These are phyloP conservation scores for Gambusia holbrooki DNA, from an alignment of 2,113 vertebrate genomes.

Conservation along the genomic window DNA sequence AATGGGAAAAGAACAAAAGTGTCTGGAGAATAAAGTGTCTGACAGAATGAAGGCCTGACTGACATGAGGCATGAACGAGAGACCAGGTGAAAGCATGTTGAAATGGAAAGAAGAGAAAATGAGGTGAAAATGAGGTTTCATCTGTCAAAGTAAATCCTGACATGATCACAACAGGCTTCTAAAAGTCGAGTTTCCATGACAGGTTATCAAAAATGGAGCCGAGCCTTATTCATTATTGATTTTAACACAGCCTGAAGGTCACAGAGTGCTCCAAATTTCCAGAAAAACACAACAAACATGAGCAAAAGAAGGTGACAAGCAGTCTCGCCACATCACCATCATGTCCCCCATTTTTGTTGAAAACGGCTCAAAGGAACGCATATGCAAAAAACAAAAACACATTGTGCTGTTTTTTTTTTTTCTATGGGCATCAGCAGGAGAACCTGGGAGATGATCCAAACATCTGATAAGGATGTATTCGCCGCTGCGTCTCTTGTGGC, in stretches of 20 bases:
- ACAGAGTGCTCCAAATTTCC: neutral
- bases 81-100: constrained; percentile 23
- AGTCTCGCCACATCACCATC: neutral
- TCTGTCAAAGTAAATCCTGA: constrained; percentile 8
- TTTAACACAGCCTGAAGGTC: neutral
- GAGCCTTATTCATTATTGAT: constrained; percentile 3
- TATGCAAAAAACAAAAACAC: constrained; percentile 13
- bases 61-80: constrained; percentile 4
- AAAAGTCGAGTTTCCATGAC: neutral
- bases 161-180: neutral
- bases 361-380: constrained; percentile 3
- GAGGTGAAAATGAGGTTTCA: neutral
- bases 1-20: constrained; percentile 25
- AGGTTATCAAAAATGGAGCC: neutral
- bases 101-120: constrained; percentile 2
- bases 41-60: constrained; percentile 40
- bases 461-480: constrained; percentile 57
- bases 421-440: constrained; percentile 3
- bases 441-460: constrained; percentile 35
- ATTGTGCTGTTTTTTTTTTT: constrained; percentile 5
- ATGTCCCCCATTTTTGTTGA: neutral
- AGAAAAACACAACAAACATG: neutral
- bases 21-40: constrained; percentile 43
- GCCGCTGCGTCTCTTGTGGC: constrained; percentile 53
- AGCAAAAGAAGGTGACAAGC: neutral